These are phyloP conservation scores for Poecilobothrus nobilitatus DNA, from an alignment of 2,888 invertebrate genomes.

Conservation along the genomic window DNA sequence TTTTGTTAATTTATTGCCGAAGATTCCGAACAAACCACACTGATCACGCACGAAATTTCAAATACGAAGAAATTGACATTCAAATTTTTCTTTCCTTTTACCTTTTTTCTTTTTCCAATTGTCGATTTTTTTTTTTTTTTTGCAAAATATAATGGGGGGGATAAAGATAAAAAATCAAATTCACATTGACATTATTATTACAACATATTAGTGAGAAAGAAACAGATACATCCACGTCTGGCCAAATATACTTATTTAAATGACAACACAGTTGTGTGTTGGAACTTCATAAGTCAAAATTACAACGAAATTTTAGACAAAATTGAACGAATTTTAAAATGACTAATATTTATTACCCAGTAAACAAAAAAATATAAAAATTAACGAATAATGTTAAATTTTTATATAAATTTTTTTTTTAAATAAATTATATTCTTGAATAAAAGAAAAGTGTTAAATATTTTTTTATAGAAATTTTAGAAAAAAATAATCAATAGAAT, in stretches of 20 bases:
- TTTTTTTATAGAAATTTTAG: too few species aligned
- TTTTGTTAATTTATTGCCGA: not conserved
- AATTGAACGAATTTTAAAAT: not conserved
- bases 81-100: slow-evolving; percentile 1
- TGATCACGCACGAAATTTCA: slow-evolving; percentile 1
- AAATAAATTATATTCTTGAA: too few species aligned
- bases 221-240: slow-evolving; percentile 1
- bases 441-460: too few species aligned
- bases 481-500: too few species aligned
- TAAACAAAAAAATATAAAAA: not conserved
- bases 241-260: not conserved
- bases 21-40: not conserved
- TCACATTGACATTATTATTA: not conserved
- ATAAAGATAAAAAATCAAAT: not conserved
- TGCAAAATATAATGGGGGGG: not conserved
- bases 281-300: not conserved
- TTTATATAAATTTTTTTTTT: too few species aligned
- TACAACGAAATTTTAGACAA: not conserved
- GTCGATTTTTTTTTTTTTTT: not conserved
- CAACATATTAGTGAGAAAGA: not conserved
- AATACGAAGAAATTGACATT: not conserved
- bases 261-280: not conserved
- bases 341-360: not conserved
- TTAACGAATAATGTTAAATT: too few species aligned
- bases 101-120: slow-evolving; percentile 1